Conservation (phyloP, 2,113 vertebrate species). For the Gopherus evgoodei region DNA sequence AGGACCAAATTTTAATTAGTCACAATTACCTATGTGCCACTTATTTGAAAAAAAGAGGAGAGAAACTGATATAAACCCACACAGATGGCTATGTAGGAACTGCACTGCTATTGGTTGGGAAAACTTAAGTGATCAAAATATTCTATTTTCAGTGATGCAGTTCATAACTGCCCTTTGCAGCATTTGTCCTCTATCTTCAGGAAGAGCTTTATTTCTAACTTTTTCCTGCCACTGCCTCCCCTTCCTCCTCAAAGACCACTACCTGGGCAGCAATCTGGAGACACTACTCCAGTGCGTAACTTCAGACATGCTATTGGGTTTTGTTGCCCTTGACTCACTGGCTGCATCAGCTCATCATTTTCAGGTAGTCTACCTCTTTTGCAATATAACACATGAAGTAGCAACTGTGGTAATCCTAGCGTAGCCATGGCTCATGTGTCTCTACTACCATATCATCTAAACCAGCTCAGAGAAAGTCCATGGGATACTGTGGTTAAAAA, state of each 20-base stretch:
- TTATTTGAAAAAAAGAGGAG: background rate
- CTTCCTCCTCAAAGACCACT: background rate
- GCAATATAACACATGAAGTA: background rate
- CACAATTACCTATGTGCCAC: background rate
- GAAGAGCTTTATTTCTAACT: background rate
- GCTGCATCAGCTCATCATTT: background rate
- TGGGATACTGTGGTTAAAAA: background rate
- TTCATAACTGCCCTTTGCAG: background rate
- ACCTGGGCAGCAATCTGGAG: background rate
- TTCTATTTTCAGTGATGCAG: accelerated
- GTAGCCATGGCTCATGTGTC: background rate
- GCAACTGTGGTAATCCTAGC: background rate
- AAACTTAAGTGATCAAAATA: background rate
- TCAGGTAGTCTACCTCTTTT: background rate
- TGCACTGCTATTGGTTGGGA: accelerated
- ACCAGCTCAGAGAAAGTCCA: background rate
- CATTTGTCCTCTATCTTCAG: background rate
- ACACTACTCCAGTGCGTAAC: background rate
- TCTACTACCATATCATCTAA: background rate
- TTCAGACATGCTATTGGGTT: background rate
- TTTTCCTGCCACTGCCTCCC: background rate
- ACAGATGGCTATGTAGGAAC: background rate
- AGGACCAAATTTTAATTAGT: accelerated
- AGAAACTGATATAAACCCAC: background rate
- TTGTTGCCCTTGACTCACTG: background rate